Evolutionary conservation across 2,888 invertebrate species (phyloP).

Genomic region (Rhopalosiphum nymphaeae): DNA sequence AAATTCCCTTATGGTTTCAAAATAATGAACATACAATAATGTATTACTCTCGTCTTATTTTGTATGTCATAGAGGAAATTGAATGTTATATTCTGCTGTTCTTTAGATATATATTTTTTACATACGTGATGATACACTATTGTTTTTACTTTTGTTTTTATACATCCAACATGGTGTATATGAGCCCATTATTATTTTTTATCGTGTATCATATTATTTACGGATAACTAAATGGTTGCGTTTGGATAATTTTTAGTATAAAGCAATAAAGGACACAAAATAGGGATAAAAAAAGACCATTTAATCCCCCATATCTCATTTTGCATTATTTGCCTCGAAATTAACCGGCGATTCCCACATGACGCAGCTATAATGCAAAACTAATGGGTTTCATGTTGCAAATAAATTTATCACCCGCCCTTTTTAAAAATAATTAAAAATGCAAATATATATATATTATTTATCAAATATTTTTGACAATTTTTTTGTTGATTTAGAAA

Average conservation of each 20-base stretch:
- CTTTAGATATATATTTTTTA: not conserved
- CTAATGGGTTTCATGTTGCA: not conserved
- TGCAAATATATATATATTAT: not conserved
- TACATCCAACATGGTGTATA: not conserved
- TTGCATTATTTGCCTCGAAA: conserved; percentile 42
- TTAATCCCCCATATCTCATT: conserved; percentile 45
- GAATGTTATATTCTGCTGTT: conserved; percentile 14
- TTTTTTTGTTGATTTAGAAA: not conserved
- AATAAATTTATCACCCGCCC: not conserved
- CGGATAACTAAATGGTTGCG: not conserved
- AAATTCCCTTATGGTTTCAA: conserved; percentile 44
- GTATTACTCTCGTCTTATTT: conserved; percentile 12
- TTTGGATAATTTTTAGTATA: conserved; percentile 1
- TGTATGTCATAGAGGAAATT: not conserved
- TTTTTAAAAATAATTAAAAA: not conserved
- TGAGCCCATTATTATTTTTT: conserved; percentile 29
- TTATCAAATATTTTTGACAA: not conserved
- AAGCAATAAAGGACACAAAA: not conserved
- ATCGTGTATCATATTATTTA: not conserved
- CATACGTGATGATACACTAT: conserved; percentile 11
- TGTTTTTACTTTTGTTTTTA: conserved; percentile 31
- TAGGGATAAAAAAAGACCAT: conserved; percentile 20
- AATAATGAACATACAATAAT: conserved; percentile 43
- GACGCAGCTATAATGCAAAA: conserved; percentile 7
- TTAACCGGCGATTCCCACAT: not conserved